Conservation (phyloP, 2,888 invertebrate genomes). For the Drymonia ruficornis region DNA sequence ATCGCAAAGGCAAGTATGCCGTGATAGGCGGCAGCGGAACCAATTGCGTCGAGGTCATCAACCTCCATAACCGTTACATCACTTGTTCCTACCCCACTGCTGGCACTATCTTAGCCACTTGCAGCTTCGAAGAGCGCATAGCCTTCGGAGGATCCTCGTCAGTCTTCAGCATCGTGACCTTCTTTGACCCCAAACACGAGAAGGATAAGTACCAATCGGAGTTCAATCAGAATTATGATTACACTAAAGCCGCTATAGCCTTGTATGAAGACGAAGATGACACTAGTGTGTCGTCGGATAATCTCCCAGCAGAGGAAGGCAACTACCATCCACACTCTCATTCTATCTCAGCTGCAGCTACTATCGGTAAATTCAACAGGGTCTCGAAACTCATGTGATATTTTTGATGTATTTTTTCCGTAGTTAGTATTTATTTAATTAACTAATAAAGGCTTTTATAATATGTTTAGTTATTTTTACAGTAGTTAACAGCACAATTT, state of each 20-base stretch:
- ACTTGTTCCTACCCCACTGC: slow-evolving; percentile 69
- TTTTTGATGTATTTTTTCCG: not conserved
- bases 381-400: slow-evolving; percentile 3
- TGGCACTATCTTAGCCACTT: slow-evolving; percentile 63
- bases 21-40: slow-evolving; percentile 79
- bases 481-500: not conserved
- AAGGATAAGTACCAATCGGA: slow-evolving; percentile 44
- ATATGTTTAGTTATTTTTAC: not conserved
- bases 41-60: slow-evolving; percentile 73
- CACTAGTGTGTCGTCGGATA: slow-evolving; percentile 8
- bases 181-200: slow-evolving; percentile 76
- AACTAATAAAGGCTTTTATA: not conserved
- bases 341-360: not conserved
- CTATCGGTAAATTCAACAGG: not conserved
- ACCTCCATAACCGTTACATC: slow-evolving; percentile 76
- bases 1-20: slow-evolving; percentile 78
- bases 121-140: slow-evolving; percentile 68
- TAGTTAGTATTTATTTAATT: not conserved
- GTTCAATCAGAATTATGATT: slow-evolving; percentile 35
- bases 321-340: not conserved
- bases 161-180: slow-evolving; percentile 67
- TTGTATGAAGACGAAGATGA: slow-evolving; percentile 21
- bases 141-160: slow-evolving; percentile 74
- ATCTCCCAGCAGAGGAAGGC: not conserved
- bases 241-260: slow-evolving; percentile 29